Percentiles rank a stretch among this genome's conserved stretches.
Conservation (phyloP, 2,888 invertebrate species). For the Macrophya alboannulata region DNA sequence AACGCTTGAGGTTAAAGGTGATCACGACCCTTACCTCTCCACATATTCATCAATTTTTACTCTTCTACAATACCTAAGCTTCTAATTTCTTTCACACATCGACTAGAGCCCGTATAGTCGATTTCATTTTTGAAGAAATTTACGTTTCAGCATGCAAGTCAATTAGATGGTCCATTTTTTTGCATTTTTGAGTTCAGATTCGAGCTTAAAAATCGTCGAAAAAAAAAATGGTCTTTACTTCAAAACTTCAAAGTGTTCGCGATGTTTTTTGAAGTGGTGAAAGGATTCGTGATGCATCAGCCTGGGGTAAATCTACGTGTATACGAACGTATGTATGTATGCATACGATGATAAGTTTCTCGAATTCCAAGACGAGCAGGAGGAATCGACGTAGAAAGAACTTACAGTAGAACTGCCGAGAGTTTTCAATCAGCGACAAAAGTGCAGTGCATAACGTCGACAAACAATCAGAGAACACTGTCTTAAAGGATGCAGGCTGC, state of each 20-base stretch:
- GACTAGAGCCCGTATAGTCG: too few species aligned
- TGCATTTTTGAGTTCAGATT: too few species aligned
- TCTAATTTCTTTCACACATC: too few species aligned
- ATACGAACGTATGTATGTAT: too few species aligned
- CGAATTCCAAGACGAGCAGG: neutral
- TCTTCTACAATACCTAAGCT: neutral
- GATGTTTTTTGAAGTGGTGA: neutral
- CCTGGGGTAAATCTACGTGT: neutral
- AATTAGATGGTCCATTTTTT: too few species aligned
- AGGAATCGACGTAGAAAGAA: neutral
- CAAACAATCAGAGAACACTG: slow-evolving; percentile 26
- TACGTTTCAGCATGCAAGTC: too few species aligned
- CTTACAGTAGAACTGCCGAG: neutral
- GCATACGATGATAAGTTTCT: neutral
- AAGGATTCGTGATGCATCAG: neutral
- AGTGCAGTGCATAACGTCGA: slow-evolving; percentile 23
- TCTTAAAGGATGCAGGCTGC: neutral
- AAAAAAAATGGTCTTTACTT: too few species aligned
- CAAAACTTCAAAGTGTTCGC: neutral
- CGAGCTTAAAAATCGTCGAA: too few species aligned
- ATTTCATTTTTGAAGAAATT: too few species aligned
- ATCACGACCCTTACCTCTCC: neutral
- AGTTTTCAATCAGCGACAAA: slow-evolving; percentile 30
- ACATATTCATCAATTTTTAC: neutral
- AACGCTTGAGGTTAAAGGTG: neutral